Percentiles rank a stretch among this genome's conserved stretches.
Evolutionary conservation across 2,113 vertebrate genomes (phyloP).

Genomic region (Mesocricetus auratus): DNA sequence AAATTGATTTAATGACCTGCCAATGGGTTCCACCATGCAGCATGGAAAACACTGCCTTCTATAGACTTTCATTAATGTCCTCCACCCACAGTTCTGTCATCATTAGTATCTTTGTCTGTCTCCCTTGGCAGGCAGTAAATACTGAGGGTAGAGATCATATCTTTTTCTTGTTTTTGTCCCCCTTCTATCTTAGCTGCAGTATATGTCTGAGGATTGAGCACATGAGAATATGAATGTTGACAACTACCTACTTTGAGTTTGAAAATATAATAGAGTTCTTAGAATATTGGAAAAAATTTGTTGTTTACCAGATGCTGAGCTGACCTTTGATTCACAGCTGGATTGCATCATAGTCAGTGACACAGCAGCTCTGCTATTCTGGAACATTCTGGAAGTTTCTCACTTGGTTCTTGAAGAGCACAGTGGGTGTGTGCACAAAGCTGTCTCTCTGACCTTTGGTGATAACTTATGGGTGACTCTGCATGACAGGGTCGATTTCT

Average conservation of each 20-base stretch:
- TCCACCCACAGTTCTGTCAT: conserved; percentile 18
- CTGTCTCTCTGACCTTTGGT: background rate
- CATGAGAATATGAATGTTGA: background rate
- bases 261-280: background rate
- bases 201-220: conserved; percentile 47
- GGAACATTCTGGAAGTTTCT: background rate
- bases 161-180: background rate
- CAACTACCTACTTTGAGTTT: background rate
- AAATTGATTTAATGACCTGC: conserved; percentile 76
- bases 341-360: background rate
- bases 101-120: conserved; percentile 56
- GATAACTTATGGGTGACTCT: background rate
- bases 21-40: conserved; percentile 46
- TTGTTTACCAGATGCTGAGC: background rate
- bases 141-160: conserved; percentile 4
- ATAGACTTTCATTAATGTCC: conserved; percentile 22
- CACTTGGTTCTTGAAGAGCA: rapidly evolving
- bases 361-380: background rate
- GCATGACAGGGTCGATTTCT: background rate
- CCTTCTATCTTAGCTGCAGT: conserved; percentile 46
- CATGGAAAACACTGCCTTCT: conserved; percentile 58
- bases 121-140: conserved; percentile 23
- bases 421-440: rapidly evolving
- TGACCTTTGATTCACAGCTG: background rate
- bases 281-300: background rate